A percentile compares a stretch with the other conserved stretches of the same genome.
Evolutionary conservation across 1,140 invertebrate genomes (phyloP).

Genomic region (Pollicipes pollicipes): DNA sequence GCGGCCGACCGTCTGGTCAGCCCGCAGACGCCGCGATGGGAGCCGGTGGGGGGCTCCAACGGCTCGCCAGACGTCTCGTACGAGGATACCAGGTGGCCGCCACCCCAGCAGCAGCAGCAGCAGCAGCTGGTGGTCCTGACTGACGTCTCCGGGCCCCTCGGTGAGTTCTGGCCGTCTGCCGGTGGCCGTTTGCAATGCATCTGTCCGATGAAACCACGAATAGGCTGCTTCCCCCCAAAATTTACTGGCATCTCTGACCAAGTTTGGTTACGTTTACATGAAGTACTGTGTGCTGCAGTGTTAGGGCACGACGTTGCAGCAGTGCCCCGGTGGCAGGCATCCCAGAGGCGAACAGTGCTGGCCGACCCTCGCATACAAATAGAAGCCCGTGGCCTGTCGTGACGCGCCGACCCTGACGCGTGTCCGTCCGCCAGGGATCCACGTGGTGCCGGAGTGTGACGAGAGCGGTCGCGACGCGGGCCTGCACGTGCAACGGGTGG

Average conservation of each 20-base stretch:
- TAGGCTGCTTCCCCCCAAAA: no score
- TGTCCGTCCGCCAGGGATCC: neutral
- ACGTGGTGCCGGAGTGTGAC: conserved; percentile 63
- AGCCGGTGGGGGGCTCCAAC: neutral
- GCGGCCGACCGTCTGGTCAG: neutral
- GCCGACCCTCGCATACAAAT: no score
- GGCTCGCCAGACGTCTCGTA: neutral
- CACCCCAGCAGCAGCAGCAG: neutral
- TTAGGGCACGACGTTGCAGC: no score
- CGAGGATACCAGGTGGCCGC: neutral
- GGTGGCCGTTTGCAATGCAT: no score
- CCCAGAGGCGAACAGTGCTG: no score
- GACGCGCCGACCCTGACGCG: neutral
- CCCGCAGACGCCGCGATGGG: neutral
- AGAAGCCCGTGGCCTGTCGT: no score
- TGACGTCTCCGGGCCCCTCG: neutral
- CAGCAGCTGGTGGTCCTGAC: neutral
- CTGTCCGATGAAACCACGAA: no score
- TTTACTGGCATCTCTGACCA: no score
- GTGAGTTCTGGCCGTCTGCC: neutral
- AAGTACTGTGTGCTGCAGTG: no score
- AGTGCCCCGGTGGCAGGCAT: no score
- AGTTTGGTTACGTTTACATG: no score
- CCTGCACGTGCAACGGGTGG: conserved; percentile 69
- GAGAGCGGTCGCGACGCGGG: conserved; percentile 50